Percentiles rank a stretch among this genome's conserved stretches.
These are phyloP conservation scores for Cyrtorhinus lividipennis DNA, from an alignment of 1,140 invertebrate species.

Conservation along the genomic window DNA sequence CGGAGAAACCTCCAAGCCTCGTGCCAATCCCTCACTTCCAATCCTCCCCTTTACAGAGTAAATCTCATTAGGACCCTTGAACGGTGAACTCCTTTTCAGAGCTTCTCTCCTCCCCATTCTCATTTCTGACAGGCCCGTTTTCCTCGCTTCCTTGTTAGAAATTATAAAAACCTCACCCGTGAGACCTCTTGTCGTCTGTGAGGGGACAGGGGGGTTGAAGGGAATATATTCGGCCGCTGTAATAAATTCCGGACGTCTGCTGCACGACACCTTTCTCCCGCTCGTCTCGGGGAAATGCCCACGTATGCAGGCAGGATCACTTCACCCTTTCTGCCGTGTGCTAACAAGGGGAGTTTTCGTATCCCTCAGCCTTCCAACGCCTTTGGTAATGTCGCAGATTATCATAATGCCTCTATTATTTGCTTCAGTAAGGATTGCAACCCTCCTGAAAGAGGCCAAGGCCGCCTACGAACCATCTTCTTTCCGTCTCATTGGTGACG, in stretches of 20 bases:
- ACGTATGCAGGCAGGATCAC: too few relatives aligned
- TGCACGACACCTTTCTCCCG: neutral
- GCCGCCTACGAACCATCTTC: neutral
- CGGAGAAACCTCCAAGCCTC: neutral
- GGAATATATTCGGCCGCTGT: neutral
- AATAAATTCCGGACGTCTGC: neutral
- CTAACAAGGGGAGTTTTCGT: neutral
- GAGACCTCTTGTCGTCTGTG: neutral
- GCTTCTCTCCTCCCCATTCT: neutral
- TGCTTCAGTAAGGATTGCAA: neutral
- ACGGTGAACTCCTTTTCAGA: neutral
- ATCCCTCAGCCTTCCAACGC: neutral
- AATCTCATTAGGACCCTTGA: neutral
- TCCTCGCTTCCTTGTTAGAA: neutral
- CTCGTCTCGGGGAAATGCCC: neutral
- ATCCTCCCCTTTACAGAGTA: neutral
- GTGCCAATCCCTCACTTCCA: neutral
- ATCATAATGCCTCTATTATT: neutral
- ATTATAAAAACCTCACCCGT: neutral
- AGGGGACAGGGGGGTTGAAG: neutral
- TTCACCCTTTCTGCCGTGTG: neutral
- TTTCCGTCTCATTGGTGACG: too few relatives aligned
- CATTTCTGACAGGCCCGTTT: neutral
- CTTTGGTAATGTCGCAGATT: neutral
- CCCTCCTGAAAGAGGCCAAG: neutral